These are phyloP conservation scores for Hippocampus barbouri DNA, from an alignment of 2,113 vertebrate genomes.

Conservation along the genomic window DNA sequence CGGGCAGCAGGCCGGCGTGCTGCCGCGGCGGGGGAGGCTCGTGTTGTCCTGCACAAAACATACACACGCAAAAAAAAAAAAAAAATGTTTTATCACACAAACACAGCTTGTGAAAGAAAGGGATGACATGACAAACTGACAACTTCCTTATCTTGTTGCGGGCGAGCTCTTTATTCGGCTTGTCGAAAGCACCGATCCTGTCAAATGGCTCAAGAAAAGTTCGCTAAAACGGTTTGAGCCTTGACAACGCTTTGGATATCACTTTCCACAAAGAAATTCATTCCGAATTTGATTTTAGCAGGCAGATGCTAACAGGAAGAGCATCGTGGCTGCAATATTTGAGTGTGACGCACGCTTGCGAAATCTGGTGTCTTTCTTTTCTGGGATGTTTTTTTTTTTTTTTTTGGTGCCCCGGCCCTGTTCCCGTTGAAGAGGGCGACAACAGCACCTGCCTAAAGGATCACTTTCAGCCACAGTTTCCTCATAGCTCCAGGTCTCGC, in stretches of 20 bases:
- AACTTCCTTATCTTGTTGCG: constrained; percentile 8
- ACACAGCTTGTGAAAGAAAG: constrained; percentile 3
- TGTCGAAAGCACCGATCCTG: not conserved
- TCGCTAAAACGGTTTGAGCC: no score
- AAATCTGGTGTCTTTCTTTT: not conserved
- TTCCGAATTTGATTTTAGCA: no score
- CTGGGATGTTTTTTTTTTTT: no score
- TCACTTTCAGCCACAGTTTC: constrained; percentile 74
- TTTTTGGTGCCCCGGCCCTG: not conserved
- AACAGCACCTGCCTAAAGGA: constrained; percentile 55
- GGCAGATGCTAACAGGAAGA: no score
- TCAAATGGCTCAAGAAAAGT: no score
- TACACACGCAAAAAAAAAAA: not conserved
- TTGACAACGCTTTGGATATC: no score
- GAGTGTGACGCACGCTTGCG: not conserved
- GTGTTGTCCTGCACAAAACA: constrained; percentile 79
- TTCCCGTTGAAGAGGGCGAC: not conserved
- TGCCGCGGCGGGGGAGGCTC: constrained; percentile 93
- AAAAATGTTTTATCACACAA: constrained; percentile 2
- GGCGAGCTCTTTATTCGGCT: not conserved
- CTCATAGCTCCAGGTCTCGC: constrained; percentile 22
- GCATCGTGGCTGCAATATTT: not conserved
- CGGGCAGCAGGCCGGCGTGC: constrained; percentile 91
- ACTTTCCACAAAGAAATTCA: no score
- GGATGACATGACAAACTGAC: constrained; percentile 7